These are phyloP conservation scores for Protomyctophum bolini DNA, from an alignment of 2,113 vertebrate genomes.

Conservation along the genomic window DNA sequence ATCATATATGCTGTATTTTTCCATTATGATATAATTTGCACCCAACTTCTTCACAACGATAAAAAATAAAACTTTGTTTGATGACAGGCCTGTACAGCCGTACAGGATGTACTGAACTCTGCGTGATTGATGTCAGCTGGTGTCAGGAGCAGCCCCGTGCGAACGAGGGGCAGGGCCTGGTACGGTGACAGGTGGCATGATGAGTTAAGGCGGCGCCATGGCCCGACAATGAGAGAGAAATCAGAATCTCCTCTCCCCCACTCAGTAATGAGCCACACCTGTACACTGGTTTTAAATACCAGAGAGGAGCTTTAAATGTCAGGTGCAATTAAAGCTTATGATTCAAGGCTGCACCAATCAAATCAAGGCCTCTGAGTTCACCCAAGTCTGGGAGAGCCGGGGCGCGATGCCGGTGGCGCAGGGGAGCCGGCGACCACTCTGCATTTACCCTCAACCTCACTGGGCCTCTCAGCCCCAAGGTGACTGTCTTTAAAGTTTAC, in stretches of 20 bases:
- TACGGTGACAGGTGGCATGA: conserved; percentile 64
- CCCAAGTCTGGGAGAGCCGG: conserved; percentile 60
- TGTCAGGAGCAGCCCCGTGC: conserved; percentile 44
- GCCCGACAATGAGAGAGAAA: conserved; percentile 61
- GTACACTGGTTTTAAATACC: conserved; percentile 85
- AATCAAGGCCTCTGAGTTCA: conserved; percentile 79
- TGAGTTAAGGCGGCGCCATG: conserved; percentile 64
- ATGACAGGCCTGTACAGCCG: conserved; percentile 23
- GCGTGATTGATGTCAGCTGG: conserved; percentile 55
- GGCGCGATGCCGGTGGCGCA: conserved; percentile 58
- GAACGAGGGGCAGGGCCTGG: conserved; percentile 35
- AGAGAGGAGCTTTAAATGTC: conserved; percentile 84
- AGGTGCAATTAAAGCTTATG: conserved; percentile 86
- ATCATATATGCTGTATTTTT: conserved; percentile 21
- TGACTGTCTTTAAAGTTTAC: conserved; percentile 69
- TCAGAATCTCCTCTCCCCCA: conserved; percentile 65
- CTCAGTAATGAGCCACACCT: conserved; percentile 84
- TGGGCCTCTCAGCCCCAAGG: conserved; percentile 55
- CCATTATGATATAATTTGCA: conserved; percentile 5
- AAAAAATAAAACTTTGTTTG: conserved; percentile 32
- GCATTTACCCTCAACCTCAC: conserved; percentile 50
- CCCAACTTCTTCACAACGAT: conserved; percentile 15
- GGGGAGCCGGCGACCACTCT: conserved; percentile 55
- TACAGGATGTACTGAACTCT: conserved; percentile 34
- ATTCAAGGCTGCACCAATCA: conserved; percentile 83